Evolutionary conservation across 2,797 vertebrate genomes (phyloP), one percentile per base, ranked within the genome.

Genomic region (Heliangelus exortis): DNA sequence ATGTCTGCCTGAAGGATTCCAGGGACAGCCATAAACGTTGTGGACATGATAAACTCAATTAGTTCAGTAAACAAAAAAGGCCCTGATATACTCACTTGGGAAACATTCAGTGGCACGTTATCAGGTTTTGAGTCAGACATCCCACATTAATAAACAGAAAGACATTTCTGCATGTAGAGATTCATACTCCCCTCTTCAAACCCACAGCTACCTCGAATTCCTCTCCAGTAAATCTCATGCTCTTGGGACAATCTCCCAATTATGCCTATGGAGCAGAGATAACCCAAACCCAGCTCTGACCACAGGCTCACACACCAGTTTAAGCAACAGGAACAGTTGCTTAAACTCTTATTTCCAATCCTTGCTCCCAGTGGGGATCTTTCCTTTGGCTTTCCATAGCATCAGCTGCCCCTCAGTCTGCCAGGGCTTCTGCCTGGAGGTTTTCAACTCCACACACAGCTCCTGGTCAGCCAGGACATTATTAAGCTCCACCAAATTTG

Each of bases 21-120:
- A 95, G 82, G 39, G 72, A 92, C 61, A 96, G 83, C 58, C 75
- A 75, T 90, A 97, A 96, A 94, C 67, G 83, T 14, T 33, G 26
- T 26, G 78, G 87, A 71, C 84, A 85, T 3, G 58, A 96, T 96
- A 96, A 97, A 94, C 23, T 73, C 87, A 96, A 79, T 87, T 89
- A 87, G 80, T 31, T 84, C 65, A 69, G 88, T 95, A 97, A 97
- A 95, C 78, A 94, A 93, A 93, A 74, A 94, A 39, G 45, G 79
- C 92, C 84, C n/a, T 74, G 88, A 92, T 65, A 84, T 8, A 54
- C 36, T 63, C 54, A 71, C 75, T 76, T 76, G 12, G 58, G 90
- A 77, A 73, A 28, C 1, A 2, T 67, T 77, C 75, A 72, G 69
- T 8, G 67, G 47, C n/a, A 47, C 1, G 1, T 83, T 74, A 93